Conservation (phyloP, 2,797 vertebrate species). For the Gambusia yucatana region DNA sequence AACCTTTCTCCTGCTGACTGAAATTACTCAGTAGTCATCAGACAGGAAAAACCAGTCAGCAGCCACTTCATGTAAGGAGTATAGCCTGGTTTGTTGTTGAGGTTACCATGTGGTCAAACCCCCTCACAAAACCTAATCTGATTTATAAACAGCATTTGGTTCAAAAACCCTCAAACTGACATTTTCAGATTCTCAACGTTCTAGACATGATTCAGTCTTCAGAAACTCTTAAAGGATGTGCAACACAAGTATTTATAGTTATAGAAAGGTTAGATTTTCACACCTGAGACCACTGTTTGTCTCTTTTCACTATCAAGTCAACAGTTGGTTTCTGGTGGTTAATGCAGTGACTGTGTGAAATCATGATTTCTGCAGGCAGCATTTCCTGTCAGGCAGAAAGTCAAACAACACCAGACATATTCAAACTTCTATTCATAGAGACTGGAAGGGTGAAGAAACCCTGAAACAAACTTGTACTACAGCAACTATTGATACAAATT, state of each 20-base stretch:
- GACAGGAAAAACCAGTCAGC: conserved; percentile 32
- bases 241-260: background rate
- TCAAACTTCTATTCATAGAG: background rate
- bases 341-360: background rate
- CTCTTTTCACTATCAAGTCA: background rate
- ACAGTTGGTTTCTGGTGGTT: background rate
- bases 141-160: conserved; percentile 1
- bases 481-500: background rate
- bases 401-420: background rate
- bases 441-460: background rate
- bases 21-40: background rate
- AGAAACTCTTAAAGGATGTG: background rate
- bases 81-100: conserved; percentile 13
- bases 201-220: background rate
- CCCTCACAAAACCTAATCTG: conserved; percentile 12
- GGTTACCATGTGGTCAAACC: conserved; percentile 10
- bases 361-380: background rate
- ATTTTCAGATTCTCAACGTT: conserved; percentile 17
- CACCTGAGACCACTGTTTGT: background rate
- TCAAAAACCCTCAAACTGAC: conserved; percentile 21
- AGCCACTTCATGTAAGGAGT: background rate
- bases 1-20: background rate
- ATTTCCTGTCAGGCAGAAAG: background rate
- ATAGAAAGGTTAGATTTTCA: background rate
- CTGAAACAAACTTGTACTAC: background rate